Base-by-base conservation (phyloP, 2,888 invertebrate genomes). In the Chloromyia formosa region DNA sequence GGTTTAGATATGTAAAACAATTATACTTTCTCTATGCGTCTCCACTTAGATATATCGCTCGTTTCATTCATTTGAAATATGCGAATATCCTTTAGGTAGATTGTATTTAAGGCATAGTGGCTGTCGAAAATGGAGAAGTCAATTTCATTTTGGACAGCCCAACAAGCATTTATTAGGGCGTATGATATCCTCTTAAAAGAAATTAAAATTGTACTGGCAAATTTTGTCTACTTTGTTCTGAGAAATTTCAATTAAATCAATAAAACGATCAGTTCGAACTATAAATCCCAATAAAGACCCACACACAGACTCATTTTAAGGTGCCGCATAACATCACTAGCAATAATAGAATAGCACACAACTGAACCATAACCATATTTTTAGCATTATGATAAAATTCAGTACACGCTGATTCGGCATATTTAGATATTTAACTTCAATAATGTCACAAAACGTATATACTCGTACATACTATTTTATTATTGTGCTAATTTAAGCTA, bases 81-180 rank as follows among this genome's bases (percentile, higher is more conserved):
- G 10, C 9, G 49, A 62, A 62, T 40, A 62, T 35, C 49, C 22
- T 66, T 66, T 66, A 45, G 23, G 62, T 45, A 66, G 23, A 45
- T 64, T 16, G 45, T 66, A 66, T 1, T 49, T 45, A 22, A 49
- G 23, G 18, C 49, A 49, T 35, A 35, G 27, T 4, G 12, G 66
- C 49, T 66, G 49, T 42, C 66, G 66, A 20, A 22, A 49, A 49
- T 49, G 66, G 45, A 49, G 22, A n/a, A 49, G 40, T 49, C 9
- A 0, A 66, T 10, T 14, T 66, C 66, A 66, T 14, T 49, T 75
- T 71, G 42, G 72, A 60, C 66, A 73, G 75, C 64, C 64, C 40
- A 56, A 64, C 42, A 64, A 71, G 71, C 71, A 71, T 71, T 71
- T 71, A 71, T 71, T 71, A 71, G 71, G 27, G 58, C 40, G 42